phyloP scores from a whole-genome alignment of 2,113 vertebrate species.

The Daubentonia madagascariensis region DNA sequence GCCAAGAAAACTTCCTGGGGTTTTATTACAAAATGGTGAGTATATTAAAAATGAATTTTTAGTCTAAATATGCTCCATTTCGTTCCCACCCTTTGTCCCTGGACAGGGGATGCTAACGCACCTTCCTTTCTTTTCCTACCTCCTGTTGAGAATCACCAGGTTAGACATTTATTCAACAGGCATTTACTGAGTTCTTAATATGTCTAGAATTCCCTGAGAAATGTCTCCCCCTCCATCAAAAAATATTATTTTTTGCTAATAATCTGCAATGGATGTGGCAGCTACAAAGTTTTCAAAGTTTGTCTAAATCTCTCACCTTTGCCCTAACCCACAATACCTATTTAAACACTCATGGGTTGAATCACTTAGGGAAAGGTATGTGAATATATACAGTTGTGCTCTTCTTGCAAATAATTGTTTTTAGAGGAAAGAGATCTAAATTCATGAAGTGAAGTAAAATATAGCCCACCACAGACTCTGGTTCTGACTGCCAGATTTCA shows the following conservation, averaged over 20 bases:
- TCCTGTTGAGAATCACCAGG: background rate
- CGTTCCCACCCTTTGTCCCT: background rate
- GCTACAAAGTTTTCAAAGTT: constrained; percentile 27
- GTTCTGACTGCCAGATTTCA: constrained; percentile 94
- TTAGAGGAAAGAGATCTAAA: background rate
- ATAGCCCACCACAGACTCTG: constrained; percentile 87
- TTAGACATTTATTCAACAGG: background rate
- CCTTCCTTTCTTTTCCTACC: background rate
- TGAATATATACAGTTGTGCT: background rate
- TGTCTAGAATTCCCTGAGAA: background rate
- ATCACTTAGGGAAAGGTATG: background rate
- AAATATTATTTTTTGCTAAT: background rate
- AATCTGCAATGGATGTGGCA: background rate
- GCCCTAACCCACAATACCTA: background rate
- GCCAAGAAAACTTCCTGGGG: background rate
- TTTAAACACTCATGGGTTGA: background rate
- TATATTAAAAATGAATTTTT: background rate
- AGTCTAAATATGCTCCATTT: background rate
- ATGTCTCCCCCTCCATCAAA: background rate
- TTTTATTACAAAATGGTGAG: background rate
- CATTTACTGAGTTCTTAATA: background rate
- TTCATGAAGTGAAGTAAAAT: constrained; percentile 49
- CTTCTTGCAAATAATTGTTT: background rate
- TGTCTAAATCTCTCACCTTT: background rate
- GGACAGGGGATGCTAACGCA: background rate